These are phyloP conservation scores for Miopithecus talapoin DNA, from an alignment of 2,797 vertebrate species.

Conservation along the genomic window DNA sequence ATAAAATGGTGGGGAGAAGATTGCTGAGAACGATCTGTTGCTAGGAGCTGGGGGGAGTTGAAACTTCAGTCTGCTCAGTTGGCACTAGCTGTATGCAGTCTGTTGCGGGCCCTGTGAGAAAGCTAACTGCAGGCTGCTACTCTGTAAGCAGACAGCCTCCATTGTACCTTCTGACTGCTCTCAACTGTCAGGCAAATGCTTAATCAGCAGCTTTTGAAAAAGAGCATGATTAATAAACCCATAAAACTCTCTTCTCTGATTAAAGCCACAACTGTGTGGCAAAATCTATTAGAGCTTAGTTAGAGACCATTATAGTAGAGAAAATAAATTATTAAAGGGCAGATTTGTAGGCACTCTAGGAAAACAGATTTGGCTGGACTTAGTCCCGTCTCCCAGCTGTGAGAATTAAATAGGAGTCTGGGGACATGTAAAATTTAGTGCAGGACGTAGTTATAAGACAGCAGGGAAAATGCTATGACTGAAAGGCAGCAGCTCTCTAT, in stretches of 20 bases:
- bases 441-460: conserved; percentile 63
- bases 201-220: conserved; percentile 77
- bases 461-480: conserved; percentile 62
- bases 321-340: conserved; percentile 77
- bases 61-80: conserved; percentile 63
- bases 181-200: conserved; percentile 67
- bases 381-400: conserved; percentile 74
- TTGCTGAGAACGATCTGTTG: conserved; percentile 51
- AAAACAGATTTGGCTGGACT: conserved; percentile 69
- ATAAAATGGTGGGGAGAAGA: conserved; percentile 58
- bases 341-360: conserved; percentile 71
- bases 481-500: conserved; percentile 3
- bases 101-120: conserved; percentile 61
- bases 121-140: conserved; percentile 69
- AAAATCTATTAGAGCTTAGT: conserved; percentile 75
- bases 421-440: conserved; percentile 77
- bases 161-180: conserved; percentile 69
- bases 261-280: conserved; percentile 59
- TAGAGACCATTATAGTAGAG: conserved; percentile 66
- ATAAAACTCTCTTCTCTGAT: conserved; percentile 71
- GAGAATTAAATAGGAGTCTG: conserved; percentile 70
- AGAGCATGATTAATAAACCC: conserved; percentile 71
- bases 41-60: not conserved
- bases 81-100: conserved; percentile 70
- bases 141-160: conserved; percentile 2